Evolutionary conservation across 1,140 invertebrate species (phyloP).

Genomic region (Carcinoscorpius rotundicauda): DNA sequence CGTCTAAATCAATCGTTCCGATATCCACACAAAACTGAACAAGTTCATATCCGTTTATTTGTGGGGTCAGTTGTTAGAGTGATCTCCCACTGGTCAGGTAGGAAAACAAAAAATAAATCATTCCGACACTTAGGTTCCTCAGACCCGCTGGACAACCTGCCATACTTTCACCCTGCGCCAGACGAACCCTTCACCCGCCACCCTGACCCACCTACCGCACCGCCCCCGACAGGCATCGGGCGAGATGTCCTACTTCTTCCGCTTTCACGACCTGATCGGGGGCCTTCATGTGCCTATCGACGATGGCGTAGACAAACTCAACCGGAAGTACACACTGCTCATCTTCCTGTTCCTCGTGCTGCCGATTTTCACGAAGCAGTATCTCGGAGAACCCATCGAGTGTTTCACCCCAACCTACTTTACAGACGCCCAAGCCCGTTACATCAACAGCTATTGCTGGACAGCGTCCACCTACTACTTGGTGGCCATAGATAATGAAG

Average conservation of each 20-base stretch:
- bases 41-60: no score
- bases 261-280: slow-evolving; percentile 33
- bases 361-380: slow-evolving; percentile 42
- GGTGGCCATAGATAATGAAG: slow-evolving; percentile 22
- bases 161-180: no score
- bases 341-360: slow-evolving; percentile 42
- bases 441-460: slow-evolving; percentile 35
- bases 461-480: slow-evolving; percentile 35
- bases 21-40: no score
- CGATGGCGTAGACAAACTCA: slow-evolving; percentile 43
- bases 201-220: no score
- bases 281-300: slow-evolving; percentile 40
- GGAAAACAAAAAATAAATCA: no score
- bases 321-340: slow-evolving; percentile 42
- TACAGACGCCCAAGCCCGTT: slow-evolving; percentile 33
- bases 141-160: no score
- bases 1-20: no score
- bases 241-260: slow-evolving; percentile 26
- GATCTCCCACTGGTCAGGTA: no score
- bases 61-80: no score
- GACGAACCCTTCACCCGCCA: no score
- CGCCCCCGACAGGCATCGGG: no score
- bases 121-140: no score
- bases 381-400: slow-evolving; percentile 43
- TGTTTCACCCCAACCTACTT: slow-evolving; percentile 37